A percentile compares a stretch with the other conserved stretches of the same genome.
phyloP scores from a whole-genome alignment of 2,113 vertebrate species.

The Cnemophilus loriae region DNA sequence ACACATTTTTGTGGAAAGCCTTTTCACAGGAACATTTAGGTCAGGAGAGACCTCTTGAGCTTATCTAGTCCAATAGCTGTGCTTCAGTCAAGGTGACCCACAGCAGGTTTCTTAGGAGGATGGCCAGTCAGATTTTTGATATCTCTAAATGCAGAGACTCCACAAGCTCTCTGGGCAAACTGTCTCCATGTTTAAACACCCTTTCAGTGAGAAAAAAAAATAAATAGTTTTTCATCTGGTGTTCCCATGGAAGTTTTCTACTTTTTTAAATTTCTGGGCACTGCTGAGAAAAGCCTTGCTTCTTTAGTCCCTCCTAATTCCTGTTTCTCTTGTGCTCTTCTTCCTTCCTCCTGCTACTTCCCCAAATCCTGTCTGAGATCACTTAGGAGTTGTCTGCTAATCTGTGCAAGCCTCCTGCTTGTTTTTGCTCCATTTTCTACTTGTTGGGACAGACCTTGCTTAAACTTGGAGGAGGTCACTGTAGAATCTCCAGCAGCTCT shows the following conservation, averaged over 20 bases:
- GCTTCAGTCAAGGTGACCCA: not conserved
- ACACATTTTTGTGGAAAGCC: not conserved
- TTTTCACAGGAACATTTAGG: not conserved
- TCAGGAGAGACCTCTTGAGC: not conserved
- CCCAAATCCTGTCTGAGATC: not conserved
- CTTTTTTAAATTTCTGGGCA: not conserved
- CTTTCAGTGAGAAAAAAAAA: no score
- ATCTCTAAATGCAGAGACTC: not conserved
- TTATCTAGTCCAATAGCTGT: not conserved
- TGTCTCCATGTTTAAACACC: not conserved
- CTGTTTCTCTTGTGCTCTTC: not conserved
- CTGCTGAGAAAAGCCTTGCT: not conserved
- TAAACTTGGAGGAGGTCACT: not conserved
- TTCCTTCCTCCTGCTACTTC: not conserved
- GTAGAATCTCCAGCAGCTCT: not conserved
- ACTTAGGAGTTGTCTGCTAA: not conserved
- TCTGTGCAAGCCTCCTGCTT: not conserved
- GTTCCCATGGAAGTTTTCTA: not conserved
- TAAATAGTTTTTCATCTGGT: not conserved
- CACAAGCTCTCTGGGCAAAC: not conserved
- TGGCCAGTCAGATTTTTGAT: not conserved
- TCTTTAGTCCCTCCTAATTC: not conserved
- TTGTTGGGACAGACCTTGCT: not conserved
- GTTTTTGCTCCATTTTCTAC: not conserved
- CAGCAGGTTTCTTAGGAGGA: not conserved